Conservation (phyloP, 1,140 invertebrate species). For the Polypedilum pembai region DNA sequence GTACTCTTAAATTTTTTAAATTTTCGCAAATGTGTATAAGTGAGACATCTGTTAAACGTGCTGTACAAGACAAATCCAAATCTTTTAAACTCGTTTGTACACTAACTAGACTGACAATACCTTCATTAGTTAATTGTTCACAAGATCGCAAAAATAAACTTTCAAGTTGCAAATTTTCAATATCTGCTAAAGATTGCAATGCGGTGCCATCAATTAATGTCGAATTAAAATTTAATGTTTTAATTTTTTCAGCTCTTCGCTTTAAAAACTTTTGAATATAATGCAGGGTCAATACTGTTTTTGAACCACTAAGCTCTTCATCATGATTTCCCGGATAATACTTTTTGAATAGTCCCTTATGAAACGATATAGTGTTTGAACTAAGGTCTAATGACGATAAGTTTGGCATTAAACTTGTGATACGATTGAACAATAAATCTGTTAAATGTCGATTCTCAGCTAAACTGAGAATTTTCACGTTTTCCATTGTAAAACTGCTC, state of each 20-base stretch:
- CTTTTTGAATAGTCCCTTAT: conserved; percentile 54
- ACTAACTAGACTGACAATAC: conserved; percentile 49
- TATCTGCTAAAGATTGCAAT: conserved; percentile 48
- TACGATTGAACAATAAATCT: conserved; percentile 58
- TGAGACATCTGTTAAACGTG: conserved; percentile 54
- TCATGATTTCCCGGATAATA: conserved; percentile 52
- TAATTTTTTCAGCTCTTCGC: conserved; percentile 49
- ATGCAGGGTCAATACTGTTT: conserved; percentile 61
- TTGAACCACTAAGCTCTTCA: conserved; percentile 48
- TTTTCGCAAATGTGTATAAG: conserved; percentile 51
- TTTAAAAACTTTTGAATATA: conserved; percentile 54
- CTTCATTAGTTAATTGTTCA: conserved; percentile 56
- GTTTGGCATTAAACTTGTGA: conserved; percentile 52
- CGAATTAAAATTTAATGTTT: conserved; percentile 53
- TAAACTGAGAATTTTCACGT: conserved; percentile 53
- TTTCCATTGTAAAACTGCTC: conserved; percentile 47
- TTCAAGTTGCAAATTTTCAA: conserved; percentile 49
- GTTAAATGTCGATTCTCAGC: conserved; percentile 60
- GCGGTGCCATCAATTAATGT: conserved; percentile 57
- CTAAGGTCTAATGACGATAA: conserved; percentile 55
- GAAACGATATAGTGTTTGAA: conserved; percentile 60
- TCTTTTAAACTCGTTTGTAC: conserved; percentile 51
- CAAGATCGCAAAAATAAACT: conserved; percentile 52
- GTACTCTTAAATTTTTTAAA: conserved; percentile 48
- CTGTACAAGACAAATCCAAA: conserved; percentile 55